These are phyloP conservation scores for Phengaris alcon DNA, from an alignment of 2,888 invertebrate genomes.

Conservation along the genomic window DNA sequence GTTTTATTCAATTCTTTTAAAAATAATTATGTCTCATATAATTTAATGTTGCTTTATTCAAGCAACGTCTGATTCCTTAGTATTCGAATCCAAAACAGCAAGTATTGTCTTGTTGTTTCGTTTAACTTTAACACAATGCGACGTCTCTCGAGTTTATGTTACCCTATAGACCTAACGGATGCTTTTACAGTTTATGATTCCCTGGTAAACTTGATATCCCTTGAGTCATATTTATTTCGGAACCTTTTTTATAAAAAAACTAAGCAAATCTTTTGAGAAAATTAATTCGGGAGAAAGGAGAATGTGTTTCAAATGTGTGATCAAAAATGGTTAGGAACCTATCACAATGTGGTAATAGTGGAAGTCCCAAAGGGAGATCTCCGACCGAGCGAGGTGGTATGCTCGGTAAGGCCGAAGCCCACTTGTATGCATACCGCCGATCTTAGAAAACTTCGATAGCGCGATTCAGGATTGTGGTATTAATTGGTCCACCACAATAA, in stretches of 20 bases:
- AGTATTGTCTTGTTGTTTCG: not conserved
- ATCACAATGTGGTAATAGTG: too few species aligned
- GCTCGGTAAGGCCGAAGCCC: too few species aligned
- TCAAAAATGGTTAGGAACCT: too few species aligned
- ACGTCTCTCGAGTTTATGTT: conserved; percentile 16
- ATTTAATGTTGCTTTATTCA: not conserved
- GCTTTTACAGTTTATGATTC: conserved; percentile 7
- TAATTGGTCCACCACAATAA: too few species aligned
- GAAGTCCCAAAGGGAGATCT: too few species aligned
- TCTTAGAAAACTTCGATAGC: too few species aligned
- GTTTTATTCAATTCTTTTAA: too few species aligned
- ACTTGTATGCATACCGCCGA: too few species aligned
- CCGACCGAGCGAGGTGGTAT: too few species aligned
- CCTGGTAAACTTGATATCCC: conserved; percentile 14
- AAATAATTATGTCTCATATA: not conserved
- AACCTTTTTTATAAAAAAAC: not conserved
- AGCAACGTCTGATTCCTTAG: conserved; percentile 1
- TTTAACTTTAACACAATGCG: not conserved
- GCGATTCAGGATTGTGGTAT: too few species aligned
- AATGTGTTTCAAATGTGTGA: too few species aligned
- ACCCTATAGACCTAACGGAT: not conserved
- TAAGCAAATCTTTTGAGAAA: not conserved
- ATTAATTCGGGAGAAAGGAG: not conserved
- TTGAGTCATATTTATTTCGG: conserved; percentile 1
- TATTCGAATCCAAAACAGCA: conserved; percentile 2